Percentiles rank a stretch among this genome's conserved stretches.
Conservation (phyloP, 2,797 vertebrate species). For the Takifugu ocellatus region DNA sequence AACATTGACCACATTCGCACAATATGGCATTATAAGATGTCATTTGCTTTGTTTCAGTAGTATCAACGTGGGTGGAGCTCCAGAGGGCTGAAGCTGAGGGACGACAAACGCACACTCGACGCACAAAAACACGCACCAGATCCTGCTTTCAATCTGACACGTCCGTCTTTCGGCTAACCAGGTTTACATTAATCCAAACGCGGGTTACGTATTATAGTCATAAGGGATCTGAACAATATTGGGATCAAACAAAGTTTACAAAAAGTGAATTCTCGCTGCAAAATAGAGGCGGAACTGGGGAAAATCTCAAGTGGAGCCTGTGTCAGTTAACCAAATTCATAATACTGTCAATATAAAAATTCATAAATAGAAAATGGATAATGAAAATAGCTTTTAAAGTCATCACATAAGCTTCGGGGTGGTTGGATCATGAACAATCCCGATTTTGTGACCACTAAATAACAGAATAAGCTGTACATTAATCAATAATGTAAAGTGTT, state of each 20-base stretch:
- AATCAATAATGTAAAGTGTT: background rate
- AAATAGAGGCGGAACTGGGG: background rate
- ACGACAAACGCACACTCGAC: background rate
- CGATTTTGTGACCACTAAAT: background rate
- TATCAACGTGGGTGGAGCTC: slow-evolving; percentile 73
- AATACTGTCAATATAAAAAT: background rate
- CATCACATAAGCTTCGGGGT: background rate
- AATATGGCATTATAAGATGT: slow-evolving; percentile 60
- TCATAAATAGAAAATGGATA: background rate
- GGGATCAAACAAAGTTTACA: too few species aligned
- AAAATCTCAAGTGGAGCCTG: background rate
- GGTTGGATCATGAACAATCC: background rate
- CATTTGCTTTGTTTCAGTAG: slow-evolving; percentile 77
- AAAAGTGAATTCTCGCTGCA: slow-evolving; percentile 1
- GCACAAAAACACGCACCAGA: slow-evolving; percentile 1
- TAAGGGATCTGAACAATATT: too few species aligned
- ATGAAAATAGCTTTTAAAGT: slow-evolving; percentile 2
- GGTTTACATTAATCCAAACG: too few species aligned
- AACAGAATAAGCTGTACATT: background rate
- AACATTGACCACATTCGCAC: slow-evolving; percentile 66
- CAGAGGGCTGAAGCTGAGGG: slow-evolving; percentile 47
- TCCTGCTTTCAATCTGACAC: background rate
- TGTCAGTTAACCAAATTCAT: background rate
- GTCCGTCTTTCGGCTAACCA: slow-evolving; percentile 1
- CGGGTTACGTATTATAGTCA: background rate